Conservation (phyloP, 2,113 vertebrate species). For the Phrynosoma blainvillii region DNA sequence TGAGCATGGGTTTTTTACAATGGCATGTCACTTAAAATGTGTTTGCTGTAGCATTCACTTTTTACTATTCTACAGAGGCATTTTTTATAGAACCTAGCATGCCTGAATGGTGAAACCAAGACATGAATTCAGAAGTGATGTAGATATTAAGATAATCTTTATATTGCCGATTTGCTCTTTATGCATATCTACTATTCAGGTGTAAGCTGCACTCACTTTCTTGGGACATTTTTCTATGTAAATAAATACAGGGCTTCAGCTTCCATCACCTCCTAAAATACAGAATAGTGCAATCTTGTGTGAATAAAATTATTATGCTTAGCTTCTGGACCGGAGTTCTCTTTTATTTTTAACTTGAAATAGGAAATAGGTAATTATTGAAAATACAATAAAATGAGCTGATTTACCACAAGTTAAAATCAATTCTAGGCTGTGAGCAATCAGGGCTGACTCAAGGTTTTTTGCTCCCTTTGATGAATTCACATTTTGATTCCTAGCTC, state of each 20-base stretch:
- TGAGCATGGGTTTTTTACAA: slow-evolving; percentile 24
- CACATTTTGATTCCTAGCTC: neutral
- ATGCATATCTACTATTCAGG: neutral
- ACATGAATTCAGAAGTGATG: slow-evolving; percentile 54
- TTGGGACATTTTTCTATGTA: neutral
- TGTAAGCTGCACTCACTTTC: neutral
- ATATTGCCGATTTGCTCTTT: neutral
- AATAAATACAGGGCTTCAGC: neutral
- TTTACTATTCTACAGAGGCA: slow-evolving; percentile 52
- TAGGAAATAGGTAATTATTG: slow-evolving; percentile 9
- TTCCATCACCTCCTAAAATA: neutral
- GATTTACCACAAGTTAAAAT: slow-evolving; percentile 11
- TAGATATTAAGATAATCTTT: slow-evolving; percentile 53
- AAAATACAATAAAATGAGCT: neutral
- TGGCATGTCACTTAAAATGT: slow-evolving; percentile 21
- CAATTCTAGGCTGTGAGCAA: neutral
- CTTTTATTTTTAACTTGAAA: slow-evolving; percentile 44
- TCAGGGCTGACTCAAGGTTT: neutral
- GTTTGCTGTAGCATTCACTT: slow-evolving; percentile 30
- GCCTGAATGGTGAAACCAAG: slow-evolving; percentile 54
- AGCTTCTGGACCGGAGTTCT: slow-evolving; percentile 47
- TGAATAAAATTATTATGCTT: slow-evolving; percentile 50
- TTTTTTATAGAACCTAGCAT: slow-evolving; percentile 18
- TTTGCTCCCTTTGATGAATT: neutral
- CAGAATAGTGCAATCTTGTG: slow-evolving; percentile 37